Evolutionary conservation across 2,113 vertebrate genomes (phyloP).

Genomic region (Nerophis lumbriciformis): DNA sequence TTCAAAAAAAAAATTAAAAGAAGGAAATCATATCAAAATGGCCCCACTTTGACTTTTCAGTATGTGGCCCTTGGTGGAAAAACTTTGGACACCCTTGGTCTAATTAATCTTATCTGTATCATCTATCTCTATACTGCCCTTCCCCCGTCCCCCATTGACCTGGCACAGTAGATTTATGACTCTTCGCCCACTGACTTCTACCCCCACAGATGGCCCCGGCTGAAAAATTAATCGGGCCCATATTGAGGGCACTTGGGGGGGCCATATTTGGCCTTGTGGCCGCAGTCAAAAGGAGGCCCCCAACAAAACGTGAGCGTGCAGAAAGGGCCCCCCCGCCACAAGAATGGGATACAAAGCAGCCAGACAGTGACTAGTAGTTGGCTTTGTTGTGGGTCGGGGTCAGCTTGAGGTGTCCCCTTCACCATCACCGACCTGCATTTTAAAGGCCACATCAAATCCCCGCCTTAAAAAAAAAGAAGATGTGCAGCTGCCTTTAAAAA

Average conservation of each 20-base stretch:
- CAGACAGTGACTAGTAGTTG: constrained; percentile 70
- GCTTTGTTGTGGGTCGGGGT: constrained; percentile 62
- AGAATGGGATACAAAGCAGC: constrained; percentile 57
- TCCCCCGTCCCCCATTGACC: constrained; percentile 41
- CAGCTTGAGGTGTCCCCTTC: constrained; percentile 57
- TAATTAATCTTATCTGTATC: constrained; percentile 6
- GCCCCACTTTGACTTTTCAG: no score
- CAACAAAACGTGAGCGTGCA: constrained; percentile 56
- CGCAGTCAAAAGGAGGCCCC: constrained; percentile 46
- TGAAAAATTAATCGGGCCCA: constrained; percentile 66
- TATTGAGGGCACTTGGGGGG: constrained; percentile 45
- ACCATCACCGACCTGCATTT: constrained; percentile 12
- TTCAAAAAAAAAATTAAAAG: no score
- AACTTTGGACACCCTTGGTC: neutral
- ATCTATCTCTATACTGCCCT: constrained; percentile 2
- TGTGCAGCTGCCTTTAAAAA: constrained; percentile 32
- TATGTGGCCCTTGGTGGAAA: no score
- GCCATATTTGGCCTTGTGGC: constrained; percentile 67
- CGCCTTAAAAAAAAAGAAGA: no score
- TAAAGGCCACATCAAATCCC: neutral
- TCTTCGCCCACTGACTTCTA: constrained; percentile 47
- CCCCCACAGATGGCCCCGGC: constrained; percentile 58
- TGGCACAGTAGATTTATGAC: constrained; percentile 62
- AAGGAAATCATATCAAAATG: no score
- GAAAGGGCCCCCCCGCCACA: constrained; percentile 32